Base-by-base conservation (phyloP, 2,888 invertebrate species). In the Scaptomyza polygonia region DNA sequence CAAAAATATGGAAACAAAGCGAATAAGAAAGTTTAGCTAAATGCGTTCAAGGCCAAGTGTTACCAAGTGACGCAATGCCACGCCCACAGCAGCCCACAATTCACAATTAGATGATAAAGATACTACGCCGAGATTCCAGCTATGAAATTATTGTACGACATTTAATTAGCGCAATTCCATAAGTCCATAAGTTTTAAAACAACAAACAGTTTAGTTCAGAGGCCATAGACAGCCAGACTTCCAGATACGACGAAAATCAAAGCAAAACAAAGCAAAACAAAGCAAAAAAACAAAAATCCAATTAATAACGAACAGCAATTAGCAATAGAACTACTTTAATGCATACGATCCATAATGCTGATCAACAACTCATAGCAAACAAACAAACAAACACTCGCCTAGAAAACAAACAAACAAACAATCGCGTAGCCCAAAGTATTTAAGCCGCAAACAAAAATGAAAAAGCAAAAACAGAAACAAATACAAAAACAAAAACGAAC, bases 131-230 rank as follows among this genome's bases (percentile, higher is more conserved):
- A 82, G 84, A 82, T 82, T 87, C 82, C 88, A 87, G 86, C 77
- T 82, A 79, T 79, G 88, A 82, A 87, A 86, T 81, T 81, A 81
- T 82, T 79, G 62, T 86, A 84, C 61, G 67, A 84, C 57, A 67
- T 83, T 83, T 67, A 82, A 85, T 85, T 88, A 83, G 88, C 84
- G 86, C 88, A 88, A 86, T 83, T 81, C 86, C 86, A 84, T 86
- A 86, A 83, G 86, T 85, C 81, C 80, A 80, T 81, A 87, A 85
- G 86, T 82, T 85, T 64, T 3, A 21, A 21, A 40, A 47, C 12
- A 47, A 48, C 18, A 36, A 14, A 34, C 11, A 61, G 57, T 75
- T 84, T 75, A 73, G 53, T 49, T 49, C 18, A 67, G 82, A 81
- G 87, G 87, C 81, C 87, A 81, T 87, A 87, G 72, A 55, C 25